These are phyloP conservation scores for Dendrolimus punctatus DNA, from an alignment of 1,140 invertebrate genomes.

Conservation along the genomic window DNA sequence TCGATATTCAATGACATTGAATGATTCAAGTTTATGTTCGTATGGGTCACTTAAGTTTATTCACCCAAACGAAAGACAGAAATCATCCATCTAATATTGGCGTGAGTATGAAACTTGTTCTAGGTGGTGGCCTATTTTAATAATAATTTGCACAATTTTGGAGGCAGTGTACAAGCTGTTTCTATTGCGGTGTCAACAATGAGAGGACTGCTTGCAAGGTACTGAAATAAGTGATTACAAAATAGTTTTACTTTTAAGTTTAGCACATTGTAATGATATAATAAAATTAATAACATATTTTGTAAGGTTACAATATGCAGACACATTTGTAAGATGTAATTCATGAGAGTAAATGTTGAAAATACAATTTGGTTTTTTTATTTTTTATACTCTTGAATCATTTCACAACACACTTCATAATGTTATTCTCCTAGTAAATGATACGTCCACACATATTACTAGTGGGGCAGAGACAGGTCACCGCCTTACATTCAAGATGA, in stretches of 20 bases:
- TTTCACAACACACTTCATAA: not conserved
- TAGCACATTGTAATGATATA: conserved; percentile 66
- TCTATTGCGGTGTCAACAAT: conserved; percentile 10
- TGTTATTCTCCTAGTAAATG: no score
- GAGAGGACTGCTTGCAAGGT: conserved; percentile 55
- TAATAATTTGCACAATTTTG: conserved; percentile 29
- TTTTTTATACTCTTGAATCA: conserved; percentile 5
- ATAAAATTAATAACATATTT: conserved; percentile 57
- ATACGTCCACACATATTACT: no score
- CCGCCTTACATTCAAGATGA: no score
- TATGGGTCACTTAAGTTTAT: no score
- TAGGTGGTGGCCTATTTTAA: conserved; percentile 30
- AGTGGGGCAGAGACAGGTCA: no score
- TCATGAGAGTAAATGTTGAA: conserved; percentile 68
- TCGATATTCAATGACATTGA: no score
- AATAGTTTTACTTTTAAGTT: conserved; percentile 63
- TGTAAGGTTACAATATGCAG: conserved; percentile 66
- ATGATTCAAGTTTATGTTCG: no score
- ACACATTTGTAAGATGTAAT: conserved; percentile 67
- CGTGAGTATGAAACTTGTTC: conserved; percentile 11
- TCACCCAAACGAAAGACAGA: not conserved
- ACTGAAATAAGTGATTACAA: conserved; percentile 54
- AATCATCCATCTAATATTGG: not conserved
- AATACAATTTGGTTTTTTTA: conserved; percentile 30
- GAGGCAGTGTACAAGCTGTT: not conserved